Conservation (phyloP, 2,888 invertebrate genomes). For the Drosophila lacicola region DNA sequence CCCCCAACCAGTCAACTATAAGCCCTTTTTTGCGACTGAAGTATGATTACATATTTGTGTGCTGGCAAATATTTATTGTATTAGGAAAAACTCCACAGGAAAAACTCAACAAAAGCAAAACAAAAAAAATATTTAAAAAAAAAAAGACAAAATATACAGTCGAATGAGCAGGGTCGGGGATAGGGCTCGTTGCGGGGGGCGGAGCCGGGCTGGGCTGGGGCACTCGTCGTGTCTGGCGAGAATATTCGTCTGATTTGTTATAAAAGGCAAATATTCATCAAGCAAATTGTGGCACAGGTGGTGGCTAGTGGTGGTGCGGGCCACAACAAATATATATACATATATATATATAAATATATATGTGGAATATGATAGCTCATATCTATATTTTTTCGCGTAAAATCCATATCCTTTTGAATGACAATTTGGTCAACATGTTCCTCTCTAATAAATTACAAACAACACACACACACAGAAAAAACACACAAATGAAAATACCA, state of each 20-base stretch:
- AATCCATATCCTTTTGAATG: constrained; percentile 77
- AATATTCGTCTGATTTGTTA: constrained; percentile 69
- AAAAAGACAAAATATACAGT: constrained; percentile 21
- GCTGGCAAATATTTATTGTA: constrained; percentile 79
- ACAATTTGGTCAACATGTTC: constrained; percentile 81
- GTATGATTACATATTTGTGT: constrained; percentile 78
- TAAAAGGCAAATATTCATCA: constrained; percentile 79
- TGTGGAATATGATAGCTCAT: constrained; percentile 56
- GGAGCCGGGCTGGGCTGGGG: background rate
- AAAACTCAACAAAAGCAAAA: constrained; percentile 39
- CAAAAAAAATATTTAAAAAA: constrained; percentile 18
- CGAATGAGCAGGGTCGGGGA: constrained; percentile 5
- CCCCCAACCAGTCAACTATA: background rate
- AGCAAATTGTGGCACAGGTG: constrained; percentile 65
- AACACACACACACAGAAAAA: constrained; percentile 24
- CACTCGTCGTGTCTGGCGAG: constrained; percentile 57
- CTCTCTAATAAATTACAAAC: constrained; percentile 79
- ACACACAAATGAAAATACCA: constrained; percentile 58
- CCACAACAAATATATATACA: constrained; percentile 7
- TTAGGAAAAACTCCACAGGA: constrained; percentile 61
- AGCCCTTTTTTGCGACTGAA: constrained; percentile 64
- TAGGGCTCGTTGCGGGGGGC: too few species aligned
- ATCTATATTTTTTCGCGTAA: constrained; percentile 55
- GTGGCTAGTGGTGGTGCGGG: background rate
- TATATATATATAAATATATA: constrained; percentile 27